A percentile compares a stretch with the other conserved stretches of the same genome.
Conservation (phyloP, 2,888 invertebrate species). For the Cephus nigrinus region DNA sequence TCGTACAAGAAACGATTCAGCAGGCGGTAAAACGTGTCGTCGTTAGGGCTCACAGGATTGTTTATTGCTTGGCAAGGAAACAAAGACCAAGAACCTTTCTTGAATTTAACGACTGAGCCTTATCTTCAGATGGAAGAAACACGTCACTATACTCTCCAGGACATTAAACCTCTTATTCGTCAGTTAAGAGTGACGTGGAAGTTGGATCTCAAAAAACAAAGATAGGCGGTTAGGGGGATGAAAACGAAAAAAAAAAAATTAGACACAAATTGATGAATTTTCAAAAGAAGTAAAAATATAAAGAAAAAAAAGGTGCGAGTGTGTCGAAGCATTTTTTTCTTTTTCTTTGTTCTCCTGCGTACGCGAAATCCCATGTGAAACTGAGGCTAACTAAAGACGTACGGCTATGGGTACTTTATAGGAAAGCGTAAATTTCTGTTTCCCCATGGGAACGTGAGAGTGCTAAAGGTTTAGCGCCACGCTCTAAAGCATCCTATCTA, state of each 20-base stretch:
- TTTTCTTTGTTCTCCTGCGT: not conserved
- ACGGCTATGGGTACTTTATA: not conserved
- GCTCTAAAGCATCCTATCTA: conserved; percentile 21
- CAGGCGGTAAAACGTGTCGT: not conserved
- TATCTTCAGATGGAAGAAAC: not conserved
- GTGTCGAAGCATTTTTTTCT: not conserved
- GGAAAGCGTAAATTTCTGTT: not conserved
- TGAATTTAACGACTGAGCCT: not conserved
- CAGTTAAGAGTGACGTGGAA: not conserved
- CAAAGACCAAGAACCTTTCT: not conserved
- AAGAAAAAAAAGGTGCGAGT: too few species aligned
- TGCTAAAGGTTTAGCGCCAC: not conserved
- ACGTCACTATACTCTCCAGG: not conserved
- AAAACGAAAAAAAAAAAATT: too few species aligned
- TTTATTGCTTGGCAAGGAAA: not conserved
- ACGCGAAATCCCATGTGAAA: not conserved
- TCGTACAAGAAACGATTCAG: not conserved
- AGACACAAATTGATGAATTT: not conserved
- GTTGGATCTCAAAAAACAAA: not conserved
- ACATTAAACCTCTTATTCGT: not conserved
- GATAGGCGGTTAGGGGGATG: too few species aligned
- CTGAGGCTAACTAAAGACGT: not conserved
- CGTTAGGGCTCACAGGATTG: not conserved
- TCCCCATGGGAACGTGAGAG: not conserved
- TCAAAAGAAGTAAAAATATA: not conserved